These are phyloP conservation scores for Microctonus aethiopoides DNA, from an alignment of 2,888 invertebrate genomes.

Conservation along the genomic window DNA sequence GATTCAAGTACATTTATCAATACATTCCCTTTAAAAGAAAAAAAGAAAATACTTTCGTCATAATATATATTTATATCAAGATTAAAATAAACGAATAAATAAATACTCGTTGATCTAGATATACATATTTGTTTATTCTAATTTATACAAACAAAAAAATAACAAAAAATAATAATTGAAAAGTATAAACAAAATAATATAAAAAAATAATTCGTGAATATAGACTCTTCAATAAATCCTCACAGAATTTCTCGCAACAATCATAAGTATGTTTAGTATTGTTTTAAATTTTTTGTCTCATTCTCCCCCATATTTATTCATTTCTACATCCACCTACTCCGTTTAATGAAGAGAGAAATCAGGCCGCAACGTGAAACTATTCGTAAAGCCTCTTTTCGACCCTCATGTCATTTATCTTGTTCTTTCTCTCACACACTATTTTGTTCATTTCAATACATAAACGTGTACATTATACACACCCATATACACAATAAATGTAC, in stretches of 20 bases:
- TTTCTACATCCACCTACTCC: neutral
- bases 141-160: neutral
- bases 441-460: conserved; percentile 1
- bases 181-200: neutral
- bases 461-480: no score
- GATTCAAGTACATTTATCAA: no score
- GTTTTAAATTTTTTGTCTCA: neutral
- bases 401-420: neutral
- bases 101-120: neutral
- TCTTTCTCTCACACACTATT: neutral
- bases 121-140: neutral
- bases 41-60: neutral
- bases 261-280: neutral
- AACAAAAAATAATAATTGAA: neutral
- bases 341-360: conserved; percentile 2
- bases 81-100: neutral
- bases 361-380: conserved; percentile 7
- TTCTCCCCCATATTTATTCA: neutral
- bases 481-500: conserved; percentile 4
- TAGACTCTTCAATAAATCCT: neutral
- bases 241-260: neutral
- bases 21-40: conserved; percentile 13
- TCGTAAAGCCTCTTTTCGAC: neutral
- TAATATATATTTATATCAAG: neutral
- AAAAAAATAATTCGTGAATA: neutral